Base-by-base conservation (phyloP, 2,888 invertebrate genomes). In the Busseola fusca region DNA sequence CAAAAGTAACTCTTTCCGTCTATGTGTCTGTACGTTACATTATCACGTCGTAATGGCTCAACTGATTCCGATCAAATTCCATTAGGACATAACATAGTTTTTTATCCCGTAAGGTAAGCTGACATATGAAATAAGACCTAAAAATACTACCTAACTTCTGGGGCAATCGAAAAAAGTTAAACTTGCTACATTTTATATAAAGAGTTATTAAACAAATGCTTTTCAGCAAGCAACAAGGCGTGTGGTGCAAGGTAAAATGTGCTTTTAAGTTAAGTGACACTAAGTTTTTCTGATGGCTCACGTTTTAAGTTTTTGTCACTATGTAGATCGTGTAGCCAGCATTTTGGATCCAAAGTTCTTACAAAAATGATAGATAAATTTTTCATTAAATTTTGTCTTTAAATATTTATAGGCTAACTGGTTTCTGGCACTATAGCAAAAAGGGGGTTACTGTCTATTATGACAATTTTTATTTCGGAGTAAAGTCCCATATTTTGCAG, bases 401-500 rank as follows among this genome's bases (percentile, higher is more conserved):
- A 0, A 18, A 10, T 52, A 14, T 37, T 27, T 25, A n/a, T 6
- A 14, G 10, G 30, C 30, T 4, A 21, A 18, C 25, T 18, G 3
- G 6, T 6, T 57, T 18, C 18, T 27, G 14, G 37, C 18, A 50
- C 27, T 3, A 27, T 1, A 27, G 25, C 21, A 12, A 62, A 27
- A 57, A 72, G 10, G 25, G 40, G n/a, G 7, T n/a, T 42, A 50
- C 37, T 14, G 57, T 42, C 37, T 54, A 54, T 54, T 69, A 69
- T 37, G 62, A 59, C 37, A 78, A 56, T 1, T 80, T 60, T 30
- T 57, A 68, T 67, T 78, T 79, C 30, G 66, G 40, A 74, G 7
- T 37, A 27, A 64, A 64, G 37, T 52, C 27, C 16, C 27, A 73
- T 82, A 77, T 82, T 79, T 82, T 50, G 66, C 60, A 68, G 73